Percentiles rank a stretch among this genome's conserved stretches.
Conservation (phyloP, 2,113 vertebrate species). For the Cryptoleucopteryx plumbea region DNA sequence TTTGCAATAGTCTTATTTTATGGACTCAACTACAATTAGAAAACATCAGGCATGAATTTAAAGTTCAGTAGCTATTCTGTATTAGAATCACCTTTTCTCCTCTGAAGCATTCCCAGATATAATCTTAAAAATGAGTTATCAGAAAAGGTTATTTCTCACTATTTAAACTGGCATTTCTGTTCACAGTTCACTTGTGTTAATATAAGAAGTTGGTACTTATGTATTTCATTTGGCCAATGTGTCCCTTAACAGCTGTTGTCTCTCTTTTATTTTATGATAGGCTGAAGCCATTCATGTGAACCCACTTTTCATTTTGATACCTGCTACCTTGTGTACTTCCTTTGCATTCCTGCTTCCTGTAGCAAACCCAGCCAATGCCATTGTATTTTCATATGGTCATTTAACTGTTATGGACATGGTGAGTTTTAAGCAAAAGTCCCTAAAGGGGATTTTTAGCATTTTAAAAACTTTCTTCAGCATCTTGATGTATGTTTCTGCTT, state of each 20-base stretch:
- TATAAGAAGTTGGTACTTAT: neutral
- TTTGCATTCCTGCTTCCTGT: slow-evolving; percentile 92
- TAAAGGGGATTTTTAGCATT: neutral
- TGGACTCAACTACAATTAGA: neutral
- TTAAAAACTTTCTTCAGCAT: neutral
- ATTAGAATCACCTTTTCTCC: neutral
- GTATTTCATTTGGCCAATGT: neutral
- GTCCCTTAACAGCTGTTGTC: neutral
- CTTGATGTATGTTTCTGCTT: neutral
- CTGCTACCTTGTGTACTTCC: slow-evolving; percentile 86
- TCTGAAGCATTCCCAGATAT: neutral
- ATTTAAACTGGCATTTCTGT: neutral
- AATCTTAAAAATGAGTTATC: neutral
- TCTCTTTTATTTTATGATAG: slow-evolving; percentile 56
- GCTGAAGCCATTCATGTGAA: slow-evolving; percentile 88
- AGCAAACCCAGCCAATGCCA: slow-evolving; percentile 89
- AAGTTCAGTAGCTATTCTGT: neutral
- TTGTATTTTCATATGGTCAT: slow-evolving; percentile 90
- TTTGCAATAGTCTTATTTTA: neutral
- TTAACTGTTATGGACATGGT: slow-evolving; percentile 87
- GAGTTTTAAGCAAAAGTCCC: slow-evolving; percentile 52
- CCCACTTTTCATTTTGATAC: slow-evolving; percentile 88
- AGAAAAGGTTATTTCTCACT: neutral
- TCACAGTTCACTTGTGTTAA: neutral
- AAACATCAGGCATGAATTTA: neutral